These are phyloP conservation scores for Rhyacophila brunnea DNA, from an alignment of 1,140 invertebrate genomes.

Conservation along the genomic window DNA sequence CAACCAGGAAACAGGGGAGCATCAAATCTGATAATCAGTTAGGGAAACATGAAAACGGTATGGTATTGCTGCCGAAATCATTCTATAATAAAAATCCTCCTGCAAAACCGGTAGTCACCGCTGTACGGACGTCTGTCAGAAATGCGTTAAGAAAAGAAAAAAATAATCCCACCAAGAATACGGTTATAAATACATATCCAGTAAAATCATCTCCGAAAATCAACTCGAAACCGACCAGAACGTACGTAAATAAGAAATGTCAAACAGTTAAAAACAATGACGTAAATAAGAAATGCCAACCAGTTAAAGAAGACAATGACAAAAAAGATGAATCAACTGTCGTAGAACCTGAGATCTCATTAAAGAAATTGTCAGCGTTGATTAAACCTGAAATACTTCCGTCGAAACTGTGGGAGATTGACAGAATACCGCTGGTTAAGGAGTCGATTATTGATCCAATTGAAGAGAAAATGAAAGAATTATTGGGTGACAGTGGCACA, in stretches of 20 bases:
- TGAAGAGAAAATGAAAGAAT: neutral
- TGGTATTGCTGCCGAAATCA: conserved; percentile 45
- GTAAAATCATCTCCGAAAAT: no score
- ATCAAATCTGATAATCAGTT: neutral
- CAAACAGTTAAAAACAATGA: no score
- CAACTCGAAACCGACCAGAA: no score
- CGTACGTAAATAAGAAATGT: no score
- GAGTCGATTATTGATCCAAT: neutral
- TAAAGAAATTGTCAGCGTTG: conserved; percentile 38
- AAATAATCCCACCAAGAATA: no score
- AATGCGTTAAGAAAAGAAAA: no score
- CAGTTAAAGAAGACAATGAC: no score
- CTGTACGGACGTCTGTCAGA: neutral
- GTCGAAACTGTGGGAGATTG: conserved; percentile 49
- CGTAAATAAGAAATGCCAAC: no score
- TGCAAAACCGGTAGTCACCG: conserved; percentile 31
- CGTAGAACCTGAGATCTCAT: neutral
- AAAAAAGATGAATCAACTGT: no score
- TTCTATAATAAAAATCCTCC: conserved; percentile 43
- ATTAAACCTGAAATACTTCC: conserved; percentile 46
- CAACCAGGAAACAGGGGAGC: no score
- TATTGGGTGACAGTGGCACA: neutral
- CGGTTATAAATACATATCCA: no score
- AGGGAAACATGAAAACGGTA: conserved; percentile 52
- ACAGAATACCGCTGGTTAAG: conserved; percentile 46